Evolutionary conservation across 2,888 invertebrate genomes (phyloP).

Genomic region (Apodemia hepburni): DNA sequence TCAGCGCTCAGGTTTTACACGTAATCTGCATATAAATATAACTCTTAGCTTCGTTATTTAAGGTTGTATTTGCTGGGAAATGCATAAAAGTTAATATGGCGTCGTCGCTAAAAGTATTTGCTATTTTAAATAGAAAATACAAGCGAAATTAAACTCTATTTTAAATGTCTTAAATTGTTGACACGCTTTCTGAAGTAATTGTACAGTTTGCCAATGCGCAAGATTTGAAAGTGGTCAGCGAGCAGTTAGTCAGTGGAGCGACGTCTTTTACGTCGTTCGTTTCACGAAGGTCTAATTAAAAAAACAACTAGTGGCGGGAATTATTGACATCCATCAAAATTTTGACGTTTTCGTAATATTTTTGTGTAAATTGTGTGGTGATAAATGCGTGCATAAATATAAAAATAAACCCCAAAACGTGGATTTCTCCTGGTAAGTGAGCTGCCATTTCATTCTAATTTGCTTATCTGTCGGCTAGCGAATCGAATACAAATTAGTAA

Average conservation of each 20-base stretch:
- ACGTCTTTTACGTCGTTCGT: constrained; percentile 40
- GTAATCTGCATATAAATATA: neutral
- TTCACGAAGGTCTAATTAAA: constrained; percentile 32
- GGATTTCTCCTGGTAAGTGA: constrained; percentile 15
- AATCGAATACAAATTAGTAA: constrained; percentile 4
- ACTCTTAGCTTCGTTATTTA: neutral
- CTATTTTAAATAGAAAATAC: constrained; percentile 21
- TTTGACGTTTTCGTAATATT: constrained; percentile 29
- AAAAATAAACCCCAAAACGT: constrained; percentile 1
- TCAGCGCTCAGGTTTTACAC: neutral
- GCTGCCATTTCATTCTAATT: neutral
- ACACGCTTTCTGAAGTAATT: constrained; percentile 35
- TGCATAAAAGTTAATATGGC: constrained; percentile 6
- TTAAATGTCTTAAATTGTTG: constrained; percentile 32
- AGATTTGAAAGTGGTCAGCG: constrained; percentile 62
- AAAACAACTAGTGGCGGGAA: constrained; percentile 37
- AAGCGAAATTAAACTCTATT: constrained; percentile 31
- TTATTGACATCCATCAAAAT: constrained; percentile 51
- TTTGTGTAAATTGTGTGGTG: constrained; percentile 33
- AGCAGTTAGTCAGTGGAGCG: constrained; percentile 45
- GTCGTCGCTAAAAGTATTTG: constrained; percentile 22
- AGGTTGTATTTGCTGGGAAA: constrained; percentile 6
- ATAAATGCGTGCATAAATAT: constrained; percentile 26
- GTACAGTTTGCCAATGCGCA: constrained; percentile 35
- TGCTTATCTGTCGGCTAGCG: constrained; percentile 6